Evolutionary conservation across 2,888 invertebrate genomes (phyloP).

Genomic region (Drosophila hamatofila): DNA sequence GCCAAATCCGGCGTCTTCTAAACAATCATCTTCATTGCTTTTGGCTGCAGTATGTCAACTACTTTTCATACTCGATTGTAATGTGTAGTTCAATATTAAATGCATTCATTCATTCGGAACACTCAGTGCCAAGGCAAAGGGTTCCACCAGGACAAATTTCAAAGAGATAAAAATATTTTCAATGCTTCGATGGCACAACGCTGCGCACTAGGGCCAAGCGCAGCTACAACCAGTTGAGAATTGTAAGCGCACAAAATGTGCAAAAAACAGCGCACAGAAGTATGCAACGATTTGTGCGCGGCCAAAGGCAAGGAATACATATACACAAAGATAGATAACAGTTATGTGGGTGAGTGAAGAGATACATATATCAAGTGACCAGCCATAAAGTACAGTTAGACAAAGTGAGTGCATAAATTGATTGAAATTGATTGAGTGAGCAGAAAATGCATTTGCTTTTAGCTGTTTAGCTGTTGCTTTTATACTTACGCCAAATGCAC

Average conservation of each 20-base stretch:
- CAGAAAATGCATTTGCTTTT: conserved; percentile 10
- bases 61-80: too few relatives aligned
- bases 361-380: conserved; percentile 44
- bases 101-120: conserved; percentile 62
- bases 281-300: conserved; percentile 52
- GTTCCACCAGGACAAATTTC: conserved; percentile 84
- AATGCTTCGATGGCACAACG: neutral
- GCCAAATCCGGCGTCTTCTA: too few relatives aligned
- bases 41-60: too few relatives aligned
- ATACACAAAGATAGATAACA: too few relatives aligned
- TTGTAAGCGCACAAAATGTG: conserved; percentile 27
- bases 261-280: conserved; percentile 16
- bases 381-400: conserved; percentile 44
- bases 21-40: too few relatives aligned
- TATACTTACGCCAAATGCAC: conserved; percentile 96
- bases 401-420: conserved; percentile 24
- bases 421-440: conserved; percentile 31
- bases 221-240: conserved; percentile 68
- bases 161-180: conserved; percentile 74
- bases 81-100: neutral
- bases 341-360: too few relatives aligned
- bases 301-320: too few relatives aligned
- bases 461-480: neutral
- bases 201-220: neutral
- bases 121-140: conserved; percentile 79